These are phyloP conservation scores for Exaiptasia diaphana DNA, from an alignment of 64 coral and sea anemone genomes.

Conservation along the genomic window DNA sequence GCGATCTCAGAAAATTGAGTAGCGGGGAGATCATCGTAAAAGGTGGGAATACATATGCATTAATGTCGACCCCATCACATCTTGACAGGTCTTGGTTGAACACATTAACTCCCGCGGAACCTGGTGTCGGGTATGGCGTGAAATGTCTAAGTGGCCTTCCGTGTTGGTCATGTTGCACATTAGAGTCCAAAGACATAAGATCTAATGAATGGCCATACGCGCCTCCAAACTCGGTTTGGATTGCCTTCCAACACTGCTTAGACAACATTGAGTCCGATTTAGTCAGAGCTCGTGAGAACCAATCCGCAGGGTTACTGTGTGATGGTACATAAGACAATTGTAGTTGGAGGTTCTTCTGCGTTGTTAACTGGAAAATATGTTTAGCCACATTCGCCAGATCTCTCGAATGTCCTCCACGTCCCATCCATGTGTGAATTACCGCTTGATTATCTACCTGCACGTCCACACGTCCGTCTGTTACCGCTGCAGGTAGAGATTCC, in stretches of 20 bases:
- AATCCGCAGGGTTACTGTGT: slow-evolving; percentile 2
- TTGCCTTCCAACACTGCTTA: neutral
- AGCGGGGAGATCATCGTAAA: neutral
- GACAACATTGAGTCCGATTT: slow-evolving; percentile 7
- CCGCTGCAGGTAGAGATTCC: too few relatives aligned
- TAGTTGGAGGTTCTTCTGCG: neutral
- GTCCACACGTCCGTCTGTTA: neutral
- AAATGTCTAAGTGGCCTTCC: slow-evolving; percentile 46
- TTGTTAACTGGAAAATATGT: neutral
- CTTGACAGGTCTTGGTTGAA: slow-evolving; percentile 1
- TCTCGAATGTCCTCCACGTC: neutral
- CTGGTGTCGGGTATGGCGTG: slow-evolving; percentile 6
- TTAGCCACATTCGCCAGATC: neutral
- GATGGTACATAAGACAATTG: slow-evolving; percentile 19
- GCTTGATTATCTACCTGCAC: slow-evolving; percentile 10
- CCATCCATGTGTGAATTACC: neutral
- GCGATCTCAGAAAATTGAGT: neutral
- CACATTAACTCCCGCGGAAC: slow-evolving; percentile 14
- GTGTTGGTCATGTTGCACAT: neutral
- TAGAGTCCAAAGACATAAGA: slow-evolving; percentile 50
- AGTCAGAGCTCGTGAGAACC: neutral
- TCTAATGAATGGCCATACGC: slow-evolving; percentile 15
- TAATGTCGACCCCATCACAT: neutral
- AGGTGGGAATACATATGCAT: slow-evolving; percentile 40
- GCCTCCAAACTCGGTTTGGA: slow-evolving; percentile 31